Conservation (phyloP, 2,797 vertebrate species). For the Silurus aristotelis region DNA sequence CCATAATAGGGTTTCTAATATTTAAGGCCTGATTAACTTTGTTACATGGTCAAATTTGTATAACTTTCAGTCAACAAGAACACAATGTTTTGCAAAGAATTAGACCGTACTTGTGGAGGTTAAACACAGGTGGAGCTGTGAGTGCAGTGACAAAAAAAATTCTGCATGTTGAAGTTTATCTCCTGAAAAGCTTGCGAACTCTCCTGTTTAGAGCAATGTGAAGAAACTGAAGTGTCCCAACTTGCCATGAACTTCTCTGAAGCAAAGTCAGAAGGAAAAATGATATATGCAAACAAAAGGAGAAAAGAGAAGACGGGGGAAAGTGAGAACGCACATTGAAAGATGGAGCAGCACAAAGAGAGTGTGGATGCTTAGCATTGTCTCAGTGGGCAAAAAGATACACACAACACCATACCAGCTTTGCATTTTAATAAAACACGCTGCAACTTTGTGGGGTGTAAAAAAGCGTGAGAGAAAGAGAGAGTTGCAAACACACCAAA, state of each 20-base stretch:
- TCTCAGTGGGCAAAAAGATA: constrained; percentile 63
- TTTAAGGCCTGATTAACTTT: neutral
- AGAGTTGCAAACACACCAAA: constrained; percentile 66
- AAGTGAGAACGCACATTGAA: constrained; percentile 60
- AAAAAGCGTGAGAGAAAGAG: constrained; percentile 57
- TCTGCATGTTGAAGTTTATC: neutral
- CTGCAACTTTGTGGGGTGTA: constrained; percentile 65
- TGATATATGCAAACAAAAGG: constrained; percentile 39
- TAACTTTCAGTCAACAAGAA: neutral
- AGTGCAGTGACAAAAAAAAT: neutral
- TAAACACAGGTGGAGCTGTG: constrained; percentile 2
- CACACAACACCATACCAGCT: constrained; percentile 62
- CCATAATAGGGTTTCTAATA: neutral
- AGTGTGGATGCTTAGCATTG: constrained; percentile 64
- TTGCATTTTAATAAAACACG: constrained; percentile 70
- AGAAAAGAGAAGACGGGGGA: constrained; percentile 51
- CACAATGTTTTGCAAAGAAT: neutral
- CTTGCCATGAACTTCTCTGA: constrained; percentile 66
- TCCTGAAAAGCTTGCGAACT: neutral
- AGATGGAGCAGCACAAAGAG: constrained; percentile 63
- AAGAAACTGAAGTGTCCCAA: constrained; percentile 56
- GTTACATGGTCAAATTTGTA: neutral
- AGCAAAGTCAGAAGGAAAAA: constrained; percentile 63
- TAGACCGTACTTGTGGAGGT: neutral
- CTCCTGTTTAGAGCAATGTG: constrained; percentile 52